Evolutionary conservation across 2,888 invertebrate species (phyloP).

Genomic region (Blastobasis adustella): DNA sequence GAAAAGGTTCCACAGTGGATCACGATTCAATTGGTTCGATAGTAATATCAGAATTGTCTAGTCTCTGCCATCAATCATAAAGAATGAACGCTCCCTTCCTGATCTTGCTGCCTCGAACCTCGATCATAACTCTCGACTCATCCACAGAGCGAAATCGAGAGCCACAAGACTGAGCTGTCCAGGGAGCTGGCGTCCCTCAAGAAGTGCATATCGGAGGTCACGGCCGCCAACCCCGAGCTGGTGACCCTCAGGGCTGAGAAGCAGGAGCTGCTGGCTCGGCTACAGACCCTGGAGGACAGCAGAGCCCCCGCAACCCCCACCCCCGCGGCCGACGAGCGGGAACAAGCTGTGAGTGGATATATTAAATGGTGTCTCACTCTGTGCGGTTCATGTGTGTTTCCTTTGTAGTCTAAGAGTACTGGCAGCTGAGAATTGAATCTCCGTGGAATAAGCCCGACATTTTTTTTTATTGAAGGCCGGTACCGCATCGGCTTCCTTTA

Average conservation of each 20-base stretch:
- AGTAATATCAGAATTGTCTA: too few relatives aligned
- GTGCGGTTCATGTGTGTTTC: not conserved
- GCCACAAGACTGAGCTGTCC: slow-evolving; percentile 52
- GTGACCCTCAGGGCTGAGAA: slow-evolving; percentile 32
- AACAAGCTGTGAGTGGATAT: slow-evolving; percentile 48
- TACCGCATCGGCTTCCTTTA: too few relatives aligned
- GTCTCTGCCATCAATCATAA: too few relatives aligned
- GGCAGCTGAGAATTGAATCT: not conserved
- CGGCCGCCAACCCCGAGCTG: slow-evolving; percentile 36
- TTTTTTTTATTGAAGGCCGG: too few relatives aligned
- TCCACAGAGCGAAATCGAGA: slow-evolving; percentile 59
- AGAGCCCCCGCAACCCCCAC: slow-evolving; percentile 11
- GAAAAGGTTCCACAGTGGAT: too few relatives aligned
- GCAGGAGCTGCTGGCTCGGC: slow-evolving; percentile 21
- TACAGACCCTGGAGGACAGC: slow-evolving; percentile 18
- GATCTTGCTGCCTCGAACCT: too few relatives aligned
- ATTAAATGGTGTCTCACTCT: not conserved
- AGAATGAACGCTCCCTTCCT: too few relatives aligned
- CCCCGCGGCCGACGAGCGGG: slow-evolving; percentile 34
- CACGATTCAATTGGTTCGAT: too few relatives aligned
- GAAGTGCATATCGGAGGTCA: slow-evolving; percentile 37
- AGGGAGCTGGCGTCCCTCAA: slow-evolving; percentile 53
- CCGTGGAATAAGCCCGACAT: too few relatives aligned
- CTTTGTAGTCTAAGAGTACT: not conserved
- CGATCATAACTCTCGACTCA: too few relatives aligned